Conservation (phyloP, 2,797 vertebrate genomes). For the Chelon auratus region DNA sequence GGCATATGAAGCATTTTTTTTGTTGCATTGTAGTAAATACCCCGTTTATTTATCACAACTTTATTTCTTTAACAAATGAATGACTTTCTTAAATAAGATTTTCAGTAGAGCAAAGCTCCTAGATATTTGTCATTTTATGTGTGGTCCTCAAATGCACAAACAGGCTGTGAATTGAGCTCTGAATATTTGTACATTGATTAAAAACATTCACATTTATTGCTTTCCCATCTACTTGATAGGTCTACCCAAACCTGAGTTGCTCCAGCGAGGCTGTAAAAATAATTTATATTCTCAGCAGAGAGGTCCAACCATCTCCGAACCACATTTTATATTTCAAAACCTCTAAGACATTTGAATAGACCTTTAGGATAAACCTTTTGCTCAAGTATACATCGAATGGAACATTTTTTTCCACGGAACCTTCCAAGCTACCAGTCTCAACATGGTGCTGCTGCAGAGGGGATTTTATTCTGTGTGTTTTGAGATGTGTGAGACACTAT, state of each 20-base stretch:
- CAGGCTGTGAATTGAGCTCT: background rate
- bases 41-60: background rate
- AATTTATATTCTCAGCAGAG: background rate
- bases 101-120: background rate
- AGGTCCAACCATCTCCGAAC: background rate
- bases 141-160: background rate
- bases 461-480: slow-evolving; percentile 11
- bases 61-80: background rate
- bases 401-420: background rate
- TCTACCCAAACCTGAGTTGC: background rate
- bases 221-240: background rate
- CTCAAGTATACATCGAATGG: background rate
- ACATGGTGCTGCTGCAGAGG: background rate
- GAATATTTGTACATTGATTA: background rate
- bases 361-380: background rate
- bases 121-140: background rate
- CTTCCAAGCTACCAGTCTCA: background rate
- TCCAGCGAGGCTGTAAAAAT: background rate
- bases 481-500: background rate
- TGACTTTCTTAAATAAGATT: background rate
- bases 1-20: no score
- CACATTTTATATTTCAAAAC: no score
- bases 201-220: background rate
- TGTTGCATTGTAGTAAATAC: no score
- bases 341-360: background rate